Percentiles rank a stretch among this genome's conserved stretches.
These are phyloP conservation scores for Chaetops frenatus DNA, from an alignment of 2,113 vertebrate species.

Conservation along the genomic window DNA sequence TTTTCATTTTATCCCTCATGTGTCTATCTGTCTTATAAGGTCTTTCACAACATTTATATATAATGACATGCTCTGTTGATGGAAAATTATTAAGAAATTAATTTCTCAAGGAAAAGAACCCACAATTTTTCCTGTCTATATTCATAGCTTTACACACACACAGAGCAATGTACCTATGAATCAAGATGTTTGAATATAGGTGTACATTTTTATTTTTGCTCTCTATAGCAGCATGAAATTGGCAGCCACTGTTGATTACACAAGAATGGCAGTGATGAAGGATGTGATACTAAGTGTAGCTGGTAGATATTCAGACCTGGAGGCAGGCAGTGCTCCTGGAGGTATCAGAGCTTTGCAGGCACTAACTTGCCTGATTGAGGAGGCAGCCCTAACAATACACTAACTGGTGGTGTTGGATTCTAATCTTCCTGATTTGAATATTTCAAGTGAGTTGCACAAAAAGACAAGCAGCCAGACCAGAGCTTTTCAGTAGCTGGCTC, in stretches of 20 bases:
- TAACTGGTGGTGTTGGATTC: neutral
- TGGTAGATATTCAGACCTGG: neutral
- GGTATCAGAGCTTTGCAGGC: neutral
- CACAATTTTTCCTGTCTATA: neutral
- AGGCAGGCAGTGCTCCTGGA: neutral
- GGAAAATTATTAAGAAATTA: constrained; percentile 9
- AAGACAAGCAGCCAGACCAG: neutral
- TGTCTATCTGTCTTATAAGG: neutral
- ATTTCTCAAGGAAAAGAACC: neutral
- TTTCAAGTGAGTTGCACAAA: neutral
- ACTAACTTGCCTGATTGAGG: neutral
- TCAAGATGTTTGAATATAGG: neutral
- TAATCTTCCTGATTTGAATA: neutral
- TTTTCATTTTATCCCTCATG: neutral
- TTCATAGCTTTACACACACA: neutral
- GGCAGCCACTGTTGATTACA: neutral
- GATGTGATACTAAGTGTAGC: neutral
- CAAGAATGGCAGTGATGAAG: neutral
- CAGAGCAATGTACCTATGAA: neutral
- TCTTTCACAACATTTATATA: constrained; percentile 43
- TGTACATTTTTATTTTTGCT: neutral
- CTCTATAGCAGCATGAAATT: neutral
- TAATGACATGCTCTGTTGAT: neutral
- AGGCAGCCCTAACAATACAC: neutral
- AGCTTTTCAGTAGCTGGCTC: neutral